Conservation (phyloP, 2,888 invertebrate genomes). For the Nomada ruficornis region DNA sequence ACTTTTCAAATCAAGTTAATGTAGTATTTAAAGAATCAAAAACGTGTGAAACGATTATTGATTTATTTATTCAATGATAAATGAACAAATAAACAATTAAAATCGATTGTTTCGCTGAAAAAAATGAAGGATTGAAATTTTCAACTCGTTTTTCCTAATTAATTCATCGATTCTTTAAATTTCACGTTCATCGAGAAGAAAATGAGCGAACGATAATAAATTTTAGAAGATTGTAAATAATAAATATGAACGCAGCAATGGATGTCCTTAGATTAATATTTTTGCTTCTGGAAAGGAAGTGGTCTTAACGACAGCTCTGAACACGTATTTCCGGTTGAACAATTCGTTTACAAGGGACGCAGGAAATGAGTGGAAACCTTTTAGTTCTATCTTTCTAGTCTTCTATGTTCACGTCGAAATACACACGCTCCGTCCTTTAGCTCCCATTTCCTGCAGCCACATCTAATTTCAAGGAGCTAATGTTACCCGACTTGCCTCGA, state of each 20-base stretch:
- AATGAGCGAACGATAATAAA: neutral
- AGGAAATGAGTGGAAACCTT: slow-evolving; percentile 20
- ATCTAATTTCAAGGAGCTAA: neutral
- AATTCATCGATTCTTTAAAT: too few relatives aligned
- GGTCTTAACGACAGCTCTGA: neutral
- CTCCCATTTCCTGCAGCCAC: slow-evolving; percentile 12
- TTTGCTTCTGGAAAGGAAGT: too few relatives aligned
- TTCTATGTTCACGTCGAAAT: slow-evolving; percentile 21
- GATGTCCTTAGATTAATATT: neutral
- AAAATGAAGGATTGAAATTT: too few relatives aligned
- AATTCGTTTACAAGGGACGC: neutral
- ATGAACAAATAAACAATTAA: too few relatives aligned
- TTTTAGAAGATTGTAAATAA: neutral
- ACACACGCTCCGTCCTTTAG: slow-evolving; percentile 45
- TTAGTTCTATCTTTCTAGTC: slow-evolving; percentile 37
- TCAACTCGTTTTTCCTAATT: too few relatives aligned
- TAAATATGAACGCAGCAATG: neutral
- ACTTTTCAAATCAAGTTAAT: too few relatives aligned
- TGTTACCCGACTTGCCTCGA: slow-evolving; percentile 5
- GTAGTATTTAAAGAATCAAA: too few relatives aligned
- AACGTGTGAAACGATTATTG: too few relatives aligned
- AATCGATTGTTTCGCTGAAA: too few relatives aligned
- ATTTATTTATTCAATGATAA: too few relatives aligned
- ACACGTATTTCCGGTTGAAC: neutral
- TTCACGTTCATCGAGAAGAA: neutral